A percentile compares a stretch with the other conserved stretches of the same genome.
phyloP scores from a whole-genome alignment of 2,888 invertebrate species.

The Lycia hirtaria region DNA sequence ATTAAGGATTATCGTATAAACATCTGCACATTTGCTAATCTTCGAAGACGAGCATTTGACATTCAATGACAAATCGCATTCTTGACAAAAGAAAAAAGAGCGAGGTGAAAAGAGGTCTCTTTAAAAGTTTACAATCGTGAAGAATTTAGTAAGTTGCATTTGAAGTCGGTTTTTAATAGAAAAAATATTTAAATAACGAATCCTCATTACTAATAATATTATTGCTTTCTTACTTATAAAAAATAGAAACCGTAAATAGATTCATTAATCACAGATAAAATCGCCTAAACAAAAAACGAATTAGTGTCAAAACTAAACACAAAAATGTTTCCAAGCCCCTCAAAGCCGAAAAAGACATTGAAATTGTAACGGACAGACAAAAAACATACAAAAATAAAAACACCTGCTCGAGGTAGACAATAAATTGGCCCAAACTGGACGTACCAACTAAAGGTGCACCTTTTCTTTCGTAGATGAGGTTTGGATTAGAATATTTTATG shows the following conservation, averaged over 20 bases:
- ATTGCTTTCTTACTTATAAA: background rate
- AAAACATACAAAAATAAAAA: slow-evolving; percentile 18
- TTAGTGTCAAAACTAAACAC: slow-evolving; percentile 21
- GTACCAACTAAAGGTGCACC: slow-evolving; percentile 39
- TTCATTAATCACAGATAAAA: background rate
- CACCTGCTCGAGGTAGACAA: slow-evolving; percentile 30
- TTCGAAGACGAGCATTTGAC: no score
- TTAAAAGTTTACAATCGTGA: no score
- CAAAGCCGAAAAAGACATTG: slow-evolving; percentile 20
- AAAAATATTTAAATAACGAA: no score
- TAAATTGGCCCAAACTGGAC: slow-evolving; percentile 38
- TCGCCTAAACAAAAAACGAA: slow-evolving; percentile 13
- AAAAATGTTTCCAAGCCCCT: slow-evolving; percentile 4
- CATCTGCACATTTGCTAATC: no score
- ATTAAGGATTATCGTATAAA: no score
- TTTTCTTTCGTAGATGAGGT: slow-evolving; percentile 29
- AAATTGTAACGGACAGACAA: slow-evolving; percentile 22
- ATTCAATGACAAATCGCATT: no score
- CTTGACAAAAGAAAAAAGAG: no score
- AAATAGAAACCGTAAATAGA: background rate
- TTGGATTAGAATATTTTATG: slow-evolving; percentile 35
- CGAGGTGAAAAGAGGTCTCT: no score
- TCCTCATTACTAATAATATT: no score
- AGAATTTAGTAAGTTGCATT: no score
- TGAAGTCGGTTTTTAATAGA: no score